Evolutionary conservation across 30 jellyfish, hydroid and myxozoan genomes (phyloP).

Genomic region (Aurelia coerulea): DNA sequence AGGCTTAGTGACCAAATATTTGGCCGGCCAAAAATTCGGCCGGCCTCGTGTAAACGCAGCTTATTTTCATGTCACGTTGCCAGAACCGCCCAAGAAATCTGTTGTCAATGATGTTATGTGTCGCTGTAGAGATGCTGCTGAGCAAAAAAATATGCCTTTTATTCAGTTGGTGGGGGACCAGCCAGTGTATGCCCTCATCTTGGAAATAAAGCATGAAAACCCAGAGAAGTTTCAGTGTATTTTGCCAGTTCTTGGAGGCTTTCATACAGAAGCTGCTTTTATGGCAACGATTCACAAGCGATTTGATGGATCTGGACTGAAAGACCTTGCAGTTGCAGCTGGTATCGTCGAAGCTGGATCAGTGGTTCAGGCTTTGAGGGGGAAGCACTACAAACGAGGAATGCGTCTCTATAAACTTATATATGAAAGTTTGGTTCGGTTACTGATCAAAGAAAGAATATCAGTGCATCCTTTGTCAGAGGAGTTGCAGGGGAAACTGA

Average conservation of each 20-base stretch:
- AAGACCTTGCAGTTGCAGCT: slow-evolving; percentile 20
- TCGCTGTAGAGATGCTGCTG: neutral
- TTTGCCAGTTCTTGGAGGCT: slow-evolving; percentile 24
- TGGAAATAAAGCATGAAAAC: slow-evolving; percentile 15
- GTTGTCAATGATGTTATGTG: slow-evolving; percentile 30
- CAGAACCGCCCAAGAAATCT: slow-evolving; percentile 16
- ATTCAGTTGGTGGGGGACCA: slow-evolving; percentile 44
- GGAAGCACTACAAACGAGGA: slow-evolving; percentile 27
- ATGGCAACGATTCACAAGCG: slow-evolving; percentile 14
- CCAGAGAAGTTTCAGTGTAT: slow-evolving; percentile 9
- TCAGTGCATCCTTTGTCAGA: slow-evolving; percentile 3
- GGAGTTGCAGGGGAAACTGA: slow-evolving; percentile 29
- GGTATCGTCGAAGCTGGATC: slow-evolving; percentile 33
- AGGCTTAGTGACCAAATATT: no score
- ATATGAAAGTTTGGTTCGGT: slow-evolving; percentile 21
- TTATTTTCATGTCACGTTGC: slow-evolving; percentile 15
- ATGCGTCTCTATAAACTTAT: neutral
- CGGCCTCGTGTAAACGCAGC: neutral
- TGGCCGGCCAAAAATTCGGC: no score
- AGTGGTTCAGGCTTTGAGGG: slow-evolving; percentile 13
- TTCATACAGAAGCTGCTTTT: slow-evolving; percentile 22
- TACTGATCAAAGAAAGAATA: neutral
- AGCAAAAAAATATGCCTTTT: slow-evolving; percentile 11
- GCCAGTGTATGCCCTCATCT: slow-evolving; percentile 34
- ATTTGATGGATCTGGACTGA: slow-evolving; percentile 18